Base-by-base conservation (phyloP, 2,888 invertebrate genomes). In the Dorcus parallelipipedus region DNA sequence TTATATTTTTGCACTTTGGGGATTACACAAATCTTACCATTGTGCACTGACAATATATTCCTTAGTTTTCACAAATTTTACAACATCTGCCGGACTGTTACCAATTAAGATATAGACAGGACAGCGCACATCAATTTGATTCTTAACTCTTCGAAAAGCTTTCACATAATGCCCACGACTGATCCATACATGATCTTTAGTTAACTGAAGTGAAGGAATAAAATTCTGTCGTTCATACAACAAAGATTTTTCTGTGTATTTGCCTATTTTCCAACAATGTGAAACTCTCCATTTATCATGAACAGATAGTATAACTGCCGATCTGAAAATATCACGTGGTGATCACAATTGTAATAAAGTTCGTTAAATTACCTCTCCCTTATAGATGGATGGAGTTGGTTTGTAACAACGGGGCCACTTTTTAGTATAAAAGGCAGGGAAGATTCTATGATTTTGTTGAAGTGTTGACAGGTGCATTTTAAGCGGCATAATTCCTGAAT, bases 241-340 rank as follows among this genome's bases (percentile, higher is more conserved):
- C 43, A 81, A 73, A 9, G 77, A 70, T 38, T 73, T 75, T 61
- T 82, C 82, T 9, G 73, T 69, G 65, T 82, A 86, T 50, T 74
- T 74, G 2, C 84, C 86, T 49, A 73, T 75, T n/a, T 77, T 68
- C 86, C 86, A 86, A 67, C 86, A 85, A n/a, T 76, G 69, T 0
- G 78, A 78, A 48, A 81, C 75, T 39, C 77, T 71, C 76, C 77
- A 72, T 69, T 78, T 72, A 71, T 74, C 72, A 39, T 40, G 20
- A 41, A 58, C 17, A 8, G 54, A 47, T 10, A 64, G 49, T 39
- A 62, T 54, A 49, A 56, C 33, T 3, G 17, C n/a, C 10, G 54
- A 64, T 58, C 64, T 64, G 49, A 7, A 55, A 56, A 14, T 14
- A 41, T 40, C 26, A 52, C 23, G 33, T 14, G 43, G n/a, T 23